A percentile compares a stretch with the other conserved stretches of the same genome.
phyloP scores from a whole-genome alignment of 2,113 vertebrate species.

The Mormoops blainvillei region DNA sequence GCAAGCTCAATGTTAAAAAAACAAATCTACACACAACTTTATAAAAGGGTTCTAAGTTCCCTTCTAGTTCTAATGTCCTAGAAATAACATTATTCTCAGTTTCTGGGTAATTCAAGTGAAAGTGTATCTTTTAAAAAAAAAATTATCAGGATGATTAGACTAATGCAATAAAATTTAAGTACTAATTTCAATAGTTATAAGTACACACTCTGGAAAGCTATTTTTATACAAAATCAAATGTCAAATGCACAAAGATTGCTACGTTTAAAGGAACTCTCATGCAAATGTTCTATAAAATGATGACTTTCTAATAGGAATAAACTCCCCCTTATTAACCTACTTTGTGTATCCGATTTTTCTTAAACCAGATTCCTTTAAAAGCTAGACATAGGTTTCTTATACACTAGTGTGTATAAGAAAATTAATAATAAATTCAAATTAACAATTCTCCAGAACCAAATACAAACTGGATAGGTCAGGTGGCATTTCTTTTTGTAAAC shows the following conservation, averaged over 20 bases:
- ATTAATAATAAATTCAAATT: not conserved
- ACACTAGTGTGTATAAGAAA: not conserved
- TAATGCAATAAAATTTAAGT: not conserved
- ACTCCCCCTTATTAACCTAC: not conserved
- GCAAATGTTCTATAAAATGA: not conserved
- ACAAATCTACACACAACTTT: not conserved
- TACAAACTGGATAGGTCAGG: not conserved
- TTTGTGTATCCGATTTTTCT: conserved; percentile 6
- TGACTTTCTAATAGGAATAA: not conserved
- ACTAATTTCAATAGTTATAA: not conserved
- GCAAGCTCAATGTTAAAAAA: not conserved
- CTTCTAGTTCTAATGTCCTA: not conserved
- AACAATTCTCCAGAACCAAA: not conserved
- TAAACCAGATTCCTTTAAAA: not conserved
- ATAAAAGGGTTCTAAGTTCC: not conserved
- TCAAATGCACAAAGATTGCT: not conserved
- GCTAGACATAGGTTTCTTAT: not conserved
- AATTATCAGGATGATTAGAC: not conserved
- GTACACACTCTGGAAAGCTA: not conserved
- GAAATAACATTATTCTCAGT: not conserved
- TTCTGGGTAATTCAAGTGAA: not conserved
- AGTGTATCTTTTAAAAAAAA: not conserved
- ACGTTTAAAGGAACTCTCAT: not conserved
- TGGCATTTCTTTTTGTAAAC: not conserved
- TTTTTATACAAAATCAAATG: conserved; percentile 2